phyloP scores from a whole-genome alignment of 2,888 invertebrate species.

The Apotomis turbidana region DNA sequence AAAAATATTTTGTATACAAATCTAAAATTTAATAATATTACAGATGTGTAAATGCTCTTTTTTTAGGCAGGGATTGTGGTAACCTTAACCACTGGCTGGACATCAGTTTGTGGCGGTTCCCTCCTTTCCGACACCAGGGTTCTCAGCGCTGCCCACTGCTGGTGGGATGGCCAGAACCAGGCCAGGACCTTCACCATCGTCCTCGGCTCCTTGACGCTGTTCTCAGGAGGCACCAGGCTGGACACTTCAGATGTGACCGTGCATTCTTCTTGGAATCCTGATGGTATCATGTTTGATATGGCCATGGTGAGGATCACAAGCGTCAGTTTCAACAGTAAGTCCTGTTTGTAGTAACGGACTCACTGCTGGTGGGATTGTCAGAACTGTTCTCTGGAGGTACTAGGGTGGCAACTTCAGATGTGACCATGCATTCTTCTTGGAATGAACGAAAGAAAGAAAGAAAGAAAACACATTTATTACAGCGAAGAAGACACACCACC shows the following conservation, averaged over 20 bases:
- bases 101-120: constrained; percentile 72
- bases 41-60: background rate
- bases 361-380: constrained; percentile 77
- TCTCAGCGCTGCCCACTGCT: constrained; percentile 75
- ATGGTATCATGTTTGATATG: constrained; percentile 60
- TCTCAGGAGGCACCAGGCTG: constrained; percentile 69
- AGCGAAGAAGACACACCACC: too few species aligned
- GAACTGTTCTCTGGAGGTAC: constrained; percentile 70
- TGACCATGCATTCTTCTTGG: constrained; percentile 65
- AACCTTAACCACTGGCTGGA: constrained; percentile 59
- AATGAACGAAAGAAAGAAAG: constrained; percentile 42
- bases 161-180: constrained; percentile 70
- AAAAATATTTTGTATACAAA: too few species aligned
- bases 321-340: constrained; percentile 66
- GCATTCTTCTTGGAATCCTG: constrained; percentile 65
- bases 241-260: constrained; percentile 57
- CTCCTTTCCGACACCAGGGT: constrained; percentile 65
- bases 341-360: constrained; percentile 42
- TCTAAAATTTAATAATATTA: too few species aligned
- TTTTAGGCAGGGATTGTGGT: constrained; percentile 68
- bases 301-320: constrained; percentile 62
- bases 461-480: too few species aligned
- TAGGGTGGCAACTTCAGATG: constrained; percentile 58
- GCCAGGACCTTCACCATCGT: constrained; percentile 66
- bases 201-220: constrained; percentile 68